A percentile compares a stretch with the other conserved stretches of the same genome.
Evolutionary conservation across 2,113 vertebrate genomes (phyloP).

Genomic region (Pygathrix nemaeus): DNA sequence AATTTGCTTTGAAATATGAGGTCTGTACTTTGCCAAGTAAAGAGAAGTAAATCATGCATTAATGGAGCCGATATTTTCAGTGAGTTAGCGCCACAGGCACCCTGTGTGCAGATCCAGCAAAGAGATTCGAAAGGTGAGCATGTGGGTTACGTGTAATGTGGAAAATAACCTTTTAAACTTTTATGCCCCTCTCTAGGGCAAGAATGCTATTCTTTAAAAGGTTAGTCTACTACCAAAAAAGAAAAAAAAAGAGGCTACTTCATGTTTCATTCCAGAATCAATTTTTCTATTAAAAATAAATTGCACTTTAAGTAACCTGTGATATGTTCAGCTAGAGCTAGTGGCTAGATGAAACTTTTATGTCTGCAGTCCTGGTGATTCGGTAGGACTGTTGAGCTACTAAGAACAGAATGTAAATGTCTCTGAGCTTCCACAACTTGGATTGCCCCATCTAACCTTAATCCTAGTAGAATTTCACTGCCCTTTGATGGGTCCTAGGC

Average conservation of each 20-base stretch:
- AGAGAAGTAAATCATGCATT: constrained; percentile 76
- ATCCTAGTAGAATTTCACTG: constrained; percentile 52
- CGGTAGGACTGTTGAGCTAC: constrained; percentile 78
- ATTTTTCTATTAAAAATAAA: constrained; percentile 89
- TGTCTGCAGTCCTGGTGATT: constrained; percentile 79
- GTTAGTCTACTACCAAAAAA: constrained; percentile 81
- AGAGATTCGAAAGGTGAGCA: constrained; percentile 70
- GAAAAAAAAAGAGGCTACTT: constrained; percentile 73
- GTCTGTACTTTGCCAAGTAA: constrained; percentile 64
- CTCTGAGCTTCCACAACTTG: constrained; percentile 72
- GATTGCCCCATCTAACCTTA: constrained; percentile 62
- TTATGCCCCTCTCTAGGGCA: constrained; percentile 81
- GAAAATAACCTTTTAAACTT: constrained; percentile 83
- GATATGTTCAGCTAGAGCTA: constrained; percentile 81
- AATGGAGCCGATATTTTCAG: constrained; percentile 62
- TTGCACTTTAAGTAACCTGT: constrained; percentile 84
- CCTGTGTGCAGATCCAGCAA: constrained; percentile 46
- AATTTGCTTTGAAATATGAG: constrained; percentile 59
- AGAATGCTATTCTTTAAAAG: constrained; percentile 82
- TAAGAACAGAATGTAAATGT: constrained; percentile 77
- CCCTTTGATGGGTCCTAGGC: constrained; percentile 50
- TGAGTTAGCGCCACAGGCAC: constrained; percentile 66
- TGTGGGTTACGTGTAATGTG: constrained; percentile 78
- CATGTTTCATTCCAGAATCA: constrained; percentile 83
- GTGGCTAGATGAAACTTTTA: constrained; percentile 84